Base-by-base conservation (phyloP, 2,113 vertebrate species). In the Porphyrio hochstetteri region DNA sequence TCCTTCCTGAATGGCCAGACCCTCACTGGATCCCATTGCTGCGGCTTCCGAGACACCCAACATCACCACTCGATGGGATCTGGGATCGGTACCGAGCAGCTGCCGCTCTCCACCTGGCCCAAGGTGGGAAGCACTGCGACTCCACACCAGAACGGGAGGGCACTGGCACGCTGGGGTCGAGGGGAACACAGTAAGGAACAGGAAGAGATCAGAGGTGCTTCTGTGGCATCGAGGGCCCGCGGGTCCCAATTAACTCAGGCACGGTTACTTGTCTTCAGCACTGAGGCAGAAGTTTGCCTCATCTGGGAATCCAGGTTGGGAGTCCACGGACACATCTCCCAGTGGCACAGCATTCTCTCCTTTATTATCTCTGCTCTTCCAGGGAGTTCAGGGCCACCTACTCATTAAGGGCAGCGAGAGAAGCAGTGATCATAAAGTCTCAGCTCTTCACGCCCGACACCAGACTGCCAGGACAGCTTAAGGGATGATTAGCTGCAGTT, bases 1-100 rank as follows among this genome's bases (percentile, higher is more conserved):
- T 0, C 5, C 20, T 31, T 29, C 5, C 14, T 8, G 0, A 24
- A 24, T 0, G 40, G 33, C 8, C 40, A 8, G 1, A 4, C 2
- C 10, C 36, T 9, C 38, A 15, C 71, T 10, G 55, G 31, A 23
- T 52, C 31, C 31, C 64, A 46, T 1, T 4, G 1, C 40, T 13
- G 55, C 40, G 36, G 28, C 76, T 33, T 27, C 65, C 70, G 25
- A 14, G 21, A 12, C 3, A 5, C 14, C n/a, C n/a, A 46, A 0
- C 7, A 4, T 9, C 75, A 5, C 74, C 3, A 25, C 77, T 29
- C 6, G 0, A 8, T 5, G 50, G 1, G 2, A 36, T 12, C 4
- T 5, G 50, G 1, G 2, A 36, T 12, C 4, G 9, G 18, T 5
- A 50, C 2, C 9, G 3, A 38, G n/a, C 4, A 1, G 38, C 67